Percentiles rank a stretch among this genome's conserved stretches.
These are phyloP conservation scores for Phodopus roborovskii DNA, from an alignment of 2,113 vertebrate species.

Conservation along the genomic window DNA sequence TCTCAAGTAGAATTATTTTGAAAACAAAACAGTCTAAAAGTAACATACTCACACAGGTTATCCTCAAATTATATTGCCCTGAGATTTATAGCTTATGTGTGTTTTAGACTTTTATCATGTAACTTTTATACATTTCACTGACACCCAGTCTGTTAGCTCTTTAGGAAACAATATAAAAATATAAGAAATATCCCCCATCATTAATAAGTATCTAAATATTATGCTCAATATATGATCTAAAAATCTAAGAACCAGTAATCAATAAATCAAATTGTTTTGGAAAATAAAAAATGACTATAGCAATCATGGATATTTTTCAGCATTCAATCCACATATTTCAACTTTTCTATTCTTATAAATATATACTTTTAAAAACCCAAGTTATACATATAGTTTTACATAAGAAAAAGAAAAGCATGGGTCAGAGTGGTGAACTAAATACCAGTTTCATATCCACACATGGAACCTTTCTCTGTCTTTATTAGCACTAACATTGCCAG, in stretches of 20 bases:
- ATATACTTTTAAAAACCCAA: not conserved
- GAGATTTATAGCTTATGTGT: not conserved
- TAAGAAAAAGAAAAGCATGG: not conserved
- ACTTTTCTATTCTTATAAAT: not conserved
- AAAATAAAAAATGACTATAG: not conserved
- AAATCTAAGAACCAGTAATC: not conserved
- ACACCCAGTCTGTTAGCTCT: not conserved
- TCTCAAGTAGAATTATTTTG: slow-evolving; percentile 31
- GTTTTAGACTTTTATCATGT: not conserved
- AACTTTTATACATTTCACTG: not conserved
- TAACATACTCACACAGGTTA: not conserved
- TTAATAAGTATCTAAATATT: not conserved
- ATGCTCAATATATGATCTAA: not conserved
- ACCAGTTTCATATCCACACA: not conserved
- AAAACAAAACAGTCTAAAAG: not conserved
- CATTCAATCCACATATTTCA: not conserved
- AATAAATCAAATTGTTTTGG: not conserved
- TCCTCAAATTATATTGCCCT: not conserved
- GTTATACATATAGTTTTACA: not conserved
- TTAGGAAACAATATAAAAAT: slow-evolving; percentile 13
- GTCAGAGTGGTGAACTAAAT: not conserved
- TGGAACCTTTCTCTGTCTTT: not conserved
- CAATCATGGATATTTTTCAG: not conserved
- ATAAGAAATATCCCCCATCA: not conserved
- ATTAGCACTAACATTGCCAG: not conserved